Evolutionary conservation across 2,113 vertebrate genomes (phyloP), one percentile per base, ranked within the genome.

Genomic region (Paedocypris sp.): DNA sequence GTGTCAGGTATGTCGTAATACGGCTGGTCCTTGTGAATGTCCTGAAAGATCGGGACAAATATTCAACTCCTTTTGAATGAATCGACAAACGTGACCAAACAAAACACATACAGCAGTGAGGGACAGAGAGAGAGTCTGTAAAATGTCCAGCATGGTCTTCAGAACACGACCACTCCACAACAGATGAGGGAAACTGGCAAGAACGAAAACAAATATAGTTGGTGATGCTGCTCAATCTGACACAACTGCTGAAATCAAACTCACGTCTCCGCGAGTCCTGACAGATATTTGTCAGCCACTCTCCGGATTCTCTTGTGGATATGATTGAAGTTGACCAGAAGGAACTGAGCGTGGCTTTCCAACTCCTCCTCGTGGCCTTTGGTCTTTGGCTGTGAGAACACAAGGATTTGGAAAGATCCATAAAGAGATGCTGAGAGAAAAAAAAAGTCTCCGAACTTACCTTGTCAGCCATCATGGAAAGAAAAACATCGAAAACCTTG

Each of bases 381-480:
- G 3, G 94, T 99, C 82, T 98, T 99, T 5, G 91, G 80, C 95
- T 99, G 67, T 18, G 79, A 46, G 45, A 23, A 11, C 6, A 8
- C 8, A 57, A 51, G 57, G 6, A 4, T n/a, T 8, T 8, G 10
- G 13, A 45, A 9, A 1, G 5, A 43, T 8, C n/a, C n/a, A n/a
- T n/a, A n/a, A n/a, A n/a, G n/a, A n/a, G n/a, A n/a, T n/a, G n/a
- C n/a, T n/a, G n/a, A n/a, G n/a, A n/a, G n/a, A n/a, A n/a, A n/a
- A n/a, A n/a, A n/a, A n/a, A n/a, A n/a, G n/a, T n/a, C n/a, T n/a
- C n/a, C n/a, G n/a, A n/a, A 10, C 25, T 18, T 85, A 98, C 95
- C 80, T 99, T 99, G 56, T 99, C 94, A 18, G 91, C 92, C 94
- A 99, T 99, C 89, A 97, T 93, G 45, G 88, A 87, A 58, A 99